These are phyloP conservation scores for Eucidaris tribuloides DNA, from an alignment of 35 echinoderm and acorn worm genomes.

Conservation along the genomic window DNA sequence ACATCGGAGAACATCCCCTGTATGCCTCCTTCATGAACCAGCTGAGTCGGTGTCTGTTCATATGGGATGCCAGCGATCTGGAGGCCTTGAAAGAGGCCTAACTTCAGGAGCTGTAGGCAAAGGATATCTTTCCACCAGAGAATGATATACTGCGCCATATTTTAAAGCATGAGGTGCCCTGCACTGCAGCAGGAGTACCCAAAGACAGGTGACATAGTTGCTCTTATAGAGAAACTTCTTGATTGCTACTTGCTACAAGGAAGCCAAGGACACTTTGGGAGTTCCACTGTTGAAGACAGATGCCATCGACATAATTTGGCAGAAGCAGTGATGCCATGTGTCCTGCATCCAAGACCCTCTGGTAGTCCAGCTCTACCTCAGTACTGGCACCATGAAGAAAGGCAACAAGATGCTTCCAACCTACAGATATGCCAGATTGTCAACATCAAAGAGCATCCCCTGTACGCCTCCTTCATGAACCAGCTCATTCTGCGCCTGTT, in stretches of 20 bases:
- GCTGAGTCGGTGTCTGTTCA: conserved; percentile 39
- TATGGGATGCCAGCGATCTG: conserved; percentile 26
- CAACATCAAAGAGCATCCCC: conserved; percentile 45
- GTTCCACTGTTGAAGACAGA: conserved; percentile 29
- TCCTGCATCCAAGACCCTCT: conserved; percentile 49
- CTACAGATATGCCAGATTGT: conserved; percentile 54
- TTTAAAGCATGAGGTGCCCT: not conserved
- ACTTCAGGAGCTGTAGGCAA: not conserved
- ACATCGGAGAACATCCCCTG: conserved; percentile 28
- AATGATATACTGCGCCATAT: not conserved
- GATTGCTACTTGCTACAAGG: not conserved
- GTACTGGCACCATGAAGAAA: conserved; percentile 15
- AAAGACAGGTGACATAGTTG: conserved; percentile 14
- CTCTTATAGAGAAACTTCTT: conserved; percentile 24
- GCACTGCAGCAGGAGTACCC: conserved; percentile 38
- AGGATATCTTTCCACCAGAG: not conserved
- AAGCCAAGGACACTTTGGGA: conserved; percentile 37
- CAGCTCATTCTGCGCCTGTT: conserved; percentile 36
- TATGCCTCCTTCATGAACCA: conserved; percentile 9
- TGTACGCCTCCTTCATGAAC: conserved; percentile 16
- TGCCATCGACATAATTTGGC: conserved; percentile 10
- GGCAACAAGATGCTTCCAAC: conserved; percentile 4
- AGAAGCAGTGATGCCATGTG: conserved; percentile 34
- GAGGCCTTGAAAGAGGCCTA: conserved; percentile 25
- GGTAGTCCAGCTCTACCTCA: conserved; percentile 27